Percentiles rank a stretch among this genome's conserved stretches.
phyloP scores from a whole-genome alignment of 2,797 vertebrate genomes.

The Falco cherrug region DNA sequence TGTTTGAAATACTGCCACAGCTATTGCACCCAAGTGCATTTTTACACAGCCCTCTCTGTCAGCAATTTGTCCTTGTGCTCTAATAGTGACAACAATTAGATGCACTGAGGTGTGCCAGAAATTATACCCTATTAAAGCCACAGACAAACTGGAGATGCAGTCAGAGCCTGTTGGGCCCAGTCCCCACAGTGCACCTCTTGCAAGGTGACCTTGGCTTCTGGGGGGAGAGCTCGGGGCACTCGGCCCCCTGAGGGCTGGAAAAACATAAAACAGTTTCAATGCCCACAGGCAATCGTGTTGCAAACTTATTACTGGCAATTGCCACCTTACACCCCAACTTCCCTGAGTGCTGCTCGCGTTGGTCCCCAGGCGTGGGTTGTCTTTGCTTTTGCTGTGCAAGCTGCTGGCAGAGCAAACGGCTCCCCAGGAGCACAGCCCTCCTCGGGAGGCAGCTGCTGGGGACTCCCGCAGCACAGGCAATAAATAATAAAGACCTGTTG shows the following conservation, averaged over 20 bases:
- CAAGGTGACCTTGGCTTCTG: not conserved
- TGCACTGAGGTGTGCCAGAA: conserved; percentile 40
- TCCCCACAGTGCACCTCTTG: not conserved
- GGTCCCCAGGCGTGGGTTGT: not conserved
- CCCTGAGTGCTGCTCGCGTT: not conserved
- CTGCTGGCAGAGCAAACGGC: not conserved
- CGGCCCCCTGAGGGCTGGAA: not conserved
- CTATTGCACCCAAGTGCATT: conserved; percentile 59
- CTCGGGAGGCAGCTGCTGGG: not conserved
- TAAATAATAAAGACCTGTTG: not conserved
- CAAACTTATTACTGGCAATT: not conserved
- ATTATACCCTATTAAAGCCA: conserved; percentile 12
- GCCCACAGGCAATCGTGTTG: not conserved
- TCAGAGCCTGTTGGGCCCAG: not conserved
- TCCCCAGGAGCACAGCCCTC: not conserved
- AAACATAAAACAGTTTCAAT: not conserved
- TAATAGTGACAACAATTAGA: conserved; percentile 40
- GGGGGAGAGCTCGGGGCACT: not conserved
- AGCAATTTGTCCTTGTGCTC: conserved; percentile 60
- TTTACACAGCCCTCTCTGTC: conserved; percentile 51
- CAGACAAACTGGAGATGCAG: not conserved
- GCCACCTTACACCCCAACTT: not conserved
- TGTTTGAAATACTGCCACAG: conserved; percentile 54
- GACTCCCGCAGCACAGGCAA: not conserved
- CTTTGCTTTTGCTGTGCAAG: not conserved